Conservation (phyloP, 2,888 invertebrate species). For the Chaetogeoica ovagalla region DNA sequence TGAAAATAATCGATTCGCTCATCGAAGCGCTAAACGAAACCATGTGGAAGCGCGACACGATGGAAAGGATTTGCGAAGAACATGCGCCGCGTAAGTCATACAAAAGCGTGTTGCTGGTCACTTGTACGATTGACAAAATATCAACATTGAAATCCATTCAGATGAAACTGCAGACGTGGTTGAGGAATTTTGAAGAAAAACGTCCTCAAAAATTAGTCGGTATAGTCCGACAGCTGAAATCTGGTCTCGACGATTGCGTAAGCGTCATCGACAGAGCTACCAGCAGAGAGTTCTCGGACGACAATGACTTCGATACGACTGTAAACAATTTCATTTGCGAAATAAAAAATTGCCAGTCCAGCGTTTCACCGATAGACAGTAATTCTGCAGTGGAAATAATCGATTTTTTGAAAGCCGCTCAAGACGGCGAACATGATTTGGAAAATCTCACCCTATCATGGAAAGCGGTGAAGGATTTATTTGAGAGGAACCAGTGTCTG, state of each 20-base stretch:
- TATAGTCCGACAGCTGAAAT: background rate
- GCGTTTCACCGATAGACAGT: background rate
- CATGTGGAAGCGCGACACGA: constrained; percentile 17
- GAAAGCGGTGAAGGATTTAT: constrained; percentile 6
- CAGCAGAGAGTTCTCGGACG: constrained; percentile 13
- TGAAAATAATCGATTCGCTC: constrained; percentile 37
- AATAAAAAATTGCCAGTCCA: background rate
- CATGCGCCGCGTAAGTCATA: background rate
- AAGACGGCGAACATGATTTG: background rate
- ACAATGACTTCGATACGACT: background rate
- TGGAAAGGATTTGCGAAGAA: constrained; percentile 30
- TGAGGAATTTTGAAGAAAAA: background rate
- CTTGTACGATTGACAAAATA: background rate
- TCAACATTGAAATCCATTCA: background rate
- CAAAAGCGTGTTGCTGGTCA: background rate
- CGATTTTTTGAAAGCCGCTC: background rate
- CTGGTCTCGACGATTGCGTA: constrained; percentile 16
- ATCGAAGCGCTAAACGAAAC: background rate
- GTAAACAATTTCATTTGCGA: constrained; percentile 5
- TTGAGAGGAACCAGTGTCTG: constrained; percentile 18
- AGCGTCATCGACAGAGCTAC: background rate
- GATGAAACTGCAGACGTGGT: background rate
- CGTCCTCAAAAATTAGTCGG: background rate
- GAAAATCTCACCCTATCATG: background rate
- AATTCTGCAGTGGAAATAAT: background rate